A percentile compares a stretch with the other conserved stretches of the same genome.
phyloP scores from a whole-genome alignment of 2,888 invertebrate species.

The Andrena bucephala region DNA sequence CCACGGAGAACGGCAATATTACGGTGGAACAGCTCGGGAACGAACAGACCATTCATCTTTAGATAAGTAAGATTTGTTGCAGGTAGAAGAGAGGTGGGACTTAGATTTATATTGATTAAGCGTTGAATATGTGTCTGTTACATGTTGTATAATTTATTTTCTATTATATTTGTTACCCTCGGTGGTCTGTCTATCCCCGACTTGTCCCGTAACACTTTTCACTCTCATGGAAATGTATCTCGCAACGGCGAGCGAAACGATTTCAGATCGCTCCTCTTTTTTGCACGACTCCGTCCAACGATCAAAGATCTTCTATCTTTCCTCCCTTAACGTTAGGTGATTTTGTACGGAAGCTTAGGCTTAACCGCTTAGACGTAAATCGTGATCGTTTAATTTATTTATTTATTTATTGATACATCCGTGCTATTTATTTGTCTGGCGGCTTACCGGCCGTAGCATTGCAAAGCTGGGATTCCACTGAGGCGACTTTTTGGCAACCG shows the following conservation, averaged over 20 bases:
- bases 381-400: constrained; percentile 66
- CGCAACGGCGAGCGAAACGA: constrained; percentile 23
- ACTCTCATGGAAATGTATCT: constrained; percentile 14
- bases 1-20: not conserved
- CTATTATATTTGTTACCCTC: not conserved
- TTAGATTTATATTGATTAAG: constrained; percentile 28
- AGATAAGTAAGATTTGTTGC: constrained; percentile 11
- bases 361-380: constrained; percentile 66
- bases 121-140: constrained; percentile 6
- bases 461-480: not conserved
- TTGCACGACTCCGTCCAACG: constrained; percentile 75
- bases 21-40: constrained; percentile 14
- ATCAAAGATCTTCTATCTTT: constrained; percentile 63
- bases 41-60: constrained; percentile 21
- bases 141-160: constrained; percentile 22
- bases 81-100: not conserved
- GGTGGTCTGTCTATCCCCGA: constrained; percentile 31
- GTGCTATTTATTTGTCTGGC: constrained; percentile 53
- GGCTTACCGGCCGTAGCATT: constrained; percentile 60
- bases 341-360: constrained; percentile 69
- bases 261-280: constrained; percentile 62
- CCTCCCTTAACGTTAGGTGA: constrained; percentile 66
- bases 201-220: not conserved
- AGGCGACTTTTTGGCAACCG: too few species aligned
- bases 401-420: constrained; percentile 57